Evolutionary conservation across 2,113 vertebrate species (phyloP).

Genomic region (Passer domesticus): DNA sequence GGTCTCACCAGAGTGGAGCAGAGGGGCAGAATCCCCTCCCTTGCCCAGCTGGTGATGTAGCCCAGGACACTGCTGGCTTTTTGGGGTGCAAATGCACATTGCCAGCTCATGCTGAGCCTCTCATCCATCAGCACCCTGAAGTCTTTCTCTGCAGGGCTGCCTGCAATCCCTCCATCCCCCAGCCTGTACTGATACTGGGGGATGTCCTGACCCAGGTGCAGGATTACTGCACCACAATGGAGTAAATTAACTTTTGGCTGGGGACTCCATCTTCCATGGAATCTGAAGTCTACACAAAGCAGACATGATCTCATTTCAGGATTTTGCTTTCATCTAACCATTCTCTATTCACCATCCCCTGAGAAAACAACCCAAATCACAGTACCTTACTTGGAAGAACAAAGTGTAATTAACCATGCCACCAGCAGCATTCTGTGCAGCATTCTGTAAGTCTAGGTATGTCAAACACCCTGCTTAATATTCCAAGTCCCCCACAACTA

Average conservation of each 20-base stretch:
- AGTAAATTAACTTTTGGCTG: neutral
- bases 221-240: neutral
- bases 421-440: neutral
- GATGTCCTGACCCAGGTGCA: neutral
- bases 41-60: neutral
- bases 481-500: neutral
- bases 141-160: neutral
- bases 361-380: neutral
- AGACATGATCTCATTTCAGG: conserved; percentile 57
- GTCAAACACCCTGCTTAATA: neutral
- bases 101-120: neutral
- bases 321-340: conserved; percentile 24
- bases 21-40: neutral
- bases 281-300: neutral
- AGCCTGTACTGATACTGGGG: neutral
- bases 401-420: neutral
- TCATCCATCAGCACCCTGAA: neutral
- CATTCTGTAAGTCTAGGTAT: neutral
- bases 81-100: neutral
- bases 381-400: neutral
- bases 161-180: neutral
- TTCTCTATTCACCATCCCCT: neutral
- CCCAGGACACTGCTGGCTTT: rapidly evolving
- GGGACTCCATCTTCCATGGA: neutral
- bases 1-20: rapidly evolving